These are phyloP conservation scores for Acipenser transmontanus DNA, from an alignment of 2,797 vertebrate genomes.

Conservation along the genomic window DNA sequence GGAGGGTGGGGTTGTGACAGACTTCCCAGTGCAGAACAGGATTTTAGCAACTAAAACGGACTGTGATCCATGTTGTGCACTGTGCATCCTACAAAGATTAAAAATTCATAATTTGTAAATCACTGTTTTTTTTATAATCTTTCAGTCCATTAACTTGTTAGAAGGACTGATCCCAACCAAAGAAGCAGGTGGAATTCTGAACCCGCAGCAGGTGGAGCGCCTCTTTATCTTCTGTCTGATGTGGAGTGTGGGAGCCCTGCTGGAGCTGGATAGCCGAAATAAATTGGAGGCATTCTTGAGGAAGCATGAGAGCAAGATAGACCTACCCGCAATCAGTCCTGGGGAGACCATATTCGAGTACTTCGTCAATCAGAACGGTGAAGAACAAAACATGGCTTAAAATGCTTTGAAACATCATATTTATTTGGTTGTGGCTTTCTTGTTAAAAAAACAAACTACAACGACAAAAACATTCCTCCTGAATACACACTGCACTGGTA, in stretches of 20 bases:
- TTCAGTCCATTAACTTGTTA: slow-evolving; percentile 60
- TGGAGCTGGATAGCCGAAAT: slow-evolving; percentile 54
- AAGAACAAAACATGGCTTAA: slow-evolving; percentile 8
- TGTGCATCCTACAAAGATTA: background rate
- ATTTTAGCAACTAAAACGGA: too few relatives aligned
- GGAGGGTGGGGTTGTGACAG: too few relatives aligned
- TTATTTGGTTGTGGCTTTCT: too few relatives aligned
- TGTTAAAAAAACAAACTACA: too few relatives aligned
- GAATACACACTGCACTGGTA: background rate
- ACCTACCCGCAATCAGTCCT: slow-evolving; percentile 46
- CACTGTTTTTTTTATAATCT: slow-evolving; percentile 25
- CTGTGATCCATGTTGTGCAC: too few relatives aligned
- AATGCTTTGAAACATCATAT: too few relatives aligned
- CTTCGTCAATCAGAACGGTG: slow-evolving; percentile 52
- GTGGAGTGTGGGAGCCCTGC: slow-evolving; percentile 63
- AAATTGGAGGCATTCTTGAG: slow-evolving; percentile 57
- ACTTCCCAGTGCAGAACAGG: too few relatives aligned
- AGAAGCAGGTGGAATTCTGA: slow-evolving; percentile 45
- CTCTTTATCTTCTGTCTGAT: slow-evolving; percentile 59
- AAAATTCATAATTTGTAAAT: slow-evolving; percentile 13
- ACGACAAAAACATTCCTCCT: background rate
- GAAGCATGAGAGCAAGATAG: slow-evolving; percentile 41
- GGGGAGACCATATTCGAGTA: slow-evolving; percentile 58
- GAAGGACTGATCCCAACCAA: slow-evolving; percentile 58
- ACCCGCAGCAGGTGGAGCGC: slow-evolving; percentile 42